A percentile compares a stretch with the other conserved stretches of the same genome.
These are phyloP conservation scores for Spheniscus mendiculus DNA, from an alignment of 2,113 vertebrate species.

Conservation along the genomic window DNA sequence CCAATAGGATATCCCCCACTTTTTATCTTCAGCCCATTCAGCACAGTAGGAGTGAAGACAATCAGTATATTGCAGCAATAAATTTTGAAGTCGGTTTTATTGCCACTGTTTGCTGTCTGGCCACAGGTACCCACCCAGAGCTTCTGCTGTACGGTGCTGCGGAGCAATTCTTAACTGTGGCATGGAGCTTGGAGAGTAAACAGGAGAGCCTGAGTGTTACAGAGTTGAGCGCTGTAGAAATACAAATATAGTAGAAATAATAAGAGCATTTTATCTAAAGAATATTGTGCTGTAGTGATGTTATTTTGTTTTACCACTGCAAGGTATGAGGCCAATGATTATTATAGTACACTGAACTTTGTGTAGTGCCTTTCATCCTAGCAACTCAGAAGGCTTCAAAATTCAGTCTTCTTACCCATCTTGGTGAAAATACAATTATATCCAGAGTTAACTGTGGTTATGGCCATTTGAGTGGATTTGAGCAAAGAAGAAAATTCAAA, in stretches of 20 bases:
- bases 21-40: neutral
- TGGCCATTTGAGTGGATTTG: neutral
- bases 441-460: neutral
- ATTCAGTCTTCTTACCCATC: neutral
- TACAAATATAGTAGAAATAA: neutral
- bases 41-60: neutral
- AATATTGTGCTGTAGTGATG: neutral
- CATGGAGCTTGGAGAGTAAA: neutral
- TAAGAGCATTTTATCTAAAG: neutral
- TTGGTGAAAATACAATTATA: slow-evolving; percentile 12
- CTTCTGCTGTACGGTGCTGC: neutral
- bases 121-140: neutral
- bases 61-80: neutral
- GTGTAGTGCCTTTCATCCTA: neutral
- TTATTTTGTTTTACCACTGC: neutral
- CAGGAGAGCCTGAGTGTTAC: neutral
- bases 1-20: neutral
- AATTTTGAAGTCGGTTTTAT: neutral
- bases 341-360: neutral
- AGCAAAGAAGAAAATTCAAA: slow-evolving; percentile 12
- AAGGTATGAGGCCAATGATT: neutral
- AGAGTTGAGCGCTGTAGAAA: neutral
- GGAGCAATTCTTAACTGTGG: neutral
- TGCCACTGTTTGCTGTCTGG: neutral
- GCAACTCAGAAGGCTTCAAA: slow-evolving; percentile 7